Evolutionary conservation across 2,888 invertebrate species (phyloP), one percentile per base, ranked within the genome.

Genomic region (Hypselothyrea guttata): DNA sequence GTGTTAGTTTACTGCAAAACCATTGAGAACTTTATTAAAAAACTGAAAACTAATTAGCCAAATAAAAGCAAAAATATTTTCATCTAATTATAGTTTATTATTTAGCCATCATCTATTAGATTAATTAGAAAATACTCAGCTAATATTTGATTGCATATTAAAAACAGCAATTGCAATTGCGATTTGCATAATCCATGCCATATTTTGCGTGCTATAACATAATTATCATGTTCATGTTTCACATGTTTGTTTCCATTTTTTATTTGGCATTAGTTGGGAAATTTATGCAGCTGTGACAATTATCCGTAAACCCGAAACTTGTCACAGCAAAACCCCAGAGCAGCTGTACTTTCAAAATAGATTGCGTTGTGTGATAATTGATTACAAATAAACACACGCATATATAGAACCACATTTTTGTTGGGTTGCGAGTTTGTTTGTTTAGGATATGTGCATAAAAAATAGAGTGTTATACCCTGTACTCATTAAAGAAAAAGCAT

Each of bases 311-410:
- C 1, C 42, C 30, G 37, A 33, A 66, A 48, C 48, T 67, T 40
- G 57, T 47, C 41, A 53, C 13, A 33, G 27, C 37, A 35, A 37
- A 30, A 46, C 18, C 15, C 4, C 11, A n/a, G 9, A 65, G 16
- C 85, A 79, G 78, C 78, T 79, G 85, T 46, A 66, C 54, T 44
- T 49, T 34, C 12, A 13, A 11, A 56, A 71, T 60, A 82, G 71
- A 78, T 75, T 74, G 59, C 61, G 75, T 57, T 71, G 72, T 47
- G 61, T 61, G 76, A 83, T 84, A 79, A 84, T 79, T 83, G 85
- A 79, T 79, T 79, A 79, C 76, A 83, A 70, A 76, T 76, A 79
- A 79, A 68, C 60, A 53, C 44, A 58, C 16, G 28, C 51, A 22
- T 9, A 33, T 4, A 38, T 7, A 34, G 11, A 7, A 5, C 11